Conservation (phyloP, 2,113 vertebrate genomes). For the Corvus hawaiiensis region DNA sequence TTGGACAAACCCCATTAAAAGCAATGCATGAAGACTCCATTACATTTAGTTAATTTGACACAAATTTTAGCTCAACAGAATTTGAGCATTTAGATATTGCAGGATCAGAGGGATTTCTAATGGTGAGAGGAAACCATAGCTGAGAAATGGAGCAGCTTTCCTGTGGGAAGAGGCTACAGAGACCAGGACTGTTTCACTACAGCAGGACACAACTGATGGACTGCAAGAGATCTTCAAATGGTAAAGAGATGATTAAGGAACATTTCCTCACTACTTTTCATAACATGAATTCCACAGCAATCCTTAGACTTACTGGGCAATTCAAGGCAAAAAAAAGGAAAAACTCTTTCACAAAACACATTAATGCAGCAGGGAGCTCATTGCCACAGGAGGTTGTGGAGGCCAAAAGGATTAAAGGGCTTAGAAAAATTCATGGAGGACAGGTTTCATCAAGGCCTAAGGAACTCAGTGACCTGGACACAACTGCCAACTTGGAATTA, state of each 20-base stretch:
- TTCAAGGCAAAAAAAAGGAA: neutral
- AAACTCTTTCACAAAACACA: neutral
- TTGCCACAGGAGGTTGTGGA: neutral
- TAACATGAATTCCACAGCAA: neutral
- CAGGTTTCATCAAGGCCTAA: neutral
- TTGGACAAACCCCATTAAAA: neutral
- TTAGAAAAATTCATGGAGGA: neutral
- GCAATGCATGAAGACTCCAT: accelerated
- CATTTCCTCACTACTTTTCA: neutral
- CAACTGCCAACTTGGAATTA: neutral
- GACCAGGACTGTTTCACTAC: neutral
- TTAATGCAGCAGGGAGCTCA: neutral
- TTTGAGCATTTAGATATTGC: accelerated
- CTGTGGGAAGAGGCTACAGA: neutral
- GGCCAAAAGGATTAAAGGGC: neutral
- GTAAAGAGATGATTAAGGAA: neutral
- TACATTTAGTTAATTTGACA: neutral
- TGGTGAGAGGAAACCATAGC: neutral
- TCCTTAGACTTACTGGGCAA: neutral
- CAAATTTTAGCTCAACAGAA: neutral
- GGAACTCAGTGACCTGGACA: neutral
- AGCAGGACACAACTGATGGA: neutral
- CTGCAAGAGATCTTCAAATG: neutral
- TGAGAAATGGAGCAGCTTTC: neutral
- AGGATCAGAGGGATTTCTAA: neutral